Conservation (phyloP, 2,797 vertebrate species). For the Rhodeus uyekii region DNA sequence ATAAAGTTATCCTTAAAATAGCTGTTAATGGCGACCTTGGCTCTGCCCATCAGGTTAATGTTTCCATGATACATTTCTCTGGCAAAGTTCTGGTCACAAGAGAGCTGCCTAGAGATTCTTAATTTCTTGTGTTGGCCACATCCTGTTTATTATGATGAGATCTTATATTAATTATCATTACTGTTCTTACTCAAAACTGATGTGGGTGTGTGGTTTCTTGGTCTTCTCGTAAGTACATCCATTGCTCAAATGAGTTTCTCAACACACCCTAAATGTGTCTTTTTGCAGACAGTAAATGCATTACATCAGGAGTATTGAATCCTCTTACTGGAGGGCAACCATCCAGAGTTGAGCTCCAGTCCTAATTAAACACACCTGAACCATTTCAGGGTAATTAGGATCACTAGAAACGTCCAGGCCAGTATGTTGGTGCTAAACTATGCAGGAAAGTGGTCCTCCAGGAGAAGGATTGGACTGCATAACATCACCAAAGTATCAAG, state of each 20-base stretch:
- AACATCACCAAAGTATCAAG: background rate
- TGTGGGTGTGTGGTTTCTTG: background rate
- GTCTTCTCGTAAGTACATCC: background rate
- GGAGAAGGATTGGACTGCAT: background rate
- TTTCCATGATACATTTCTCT: constrained; percentile 69
- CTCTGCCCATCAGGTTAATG: constrained; percentile 64
- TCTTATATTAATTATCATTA: background rate
- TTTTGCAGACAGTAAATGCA: background rate
- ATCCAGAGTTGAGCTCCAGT: background rate
- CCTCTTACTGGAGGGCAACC: background rate
- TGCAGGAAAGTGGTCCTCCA: background rate
- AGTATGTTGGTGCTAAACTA: background rate
- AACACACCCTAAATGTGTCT: background rate
- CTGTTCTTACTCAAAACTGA: background rate
- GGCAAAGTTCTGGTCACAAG: constrained; percentile 25
- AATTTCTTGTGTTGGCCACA: constrained; percentile 1
- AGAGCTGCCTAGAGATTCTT: constrained; percentile 26
- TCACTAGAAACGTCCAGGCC: background rate
- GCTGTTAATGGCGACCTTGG: constrained; percentile 65
- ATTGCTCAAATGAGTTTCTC: background rate
- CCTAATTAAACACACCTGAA: background rate
- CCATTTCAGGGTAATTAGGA: background rate
- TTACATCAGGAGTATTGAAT: background rate
- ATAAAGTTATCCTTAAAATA: constrained; percentile 68
- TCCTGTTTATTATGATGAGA: constrained; percentile 47